Evolutionary conservation across 2,113 vertebrate species (phyloP), one percentile per base, ranked within the genome.

Genomic region (Engraulis encrasicolus): DNA sequence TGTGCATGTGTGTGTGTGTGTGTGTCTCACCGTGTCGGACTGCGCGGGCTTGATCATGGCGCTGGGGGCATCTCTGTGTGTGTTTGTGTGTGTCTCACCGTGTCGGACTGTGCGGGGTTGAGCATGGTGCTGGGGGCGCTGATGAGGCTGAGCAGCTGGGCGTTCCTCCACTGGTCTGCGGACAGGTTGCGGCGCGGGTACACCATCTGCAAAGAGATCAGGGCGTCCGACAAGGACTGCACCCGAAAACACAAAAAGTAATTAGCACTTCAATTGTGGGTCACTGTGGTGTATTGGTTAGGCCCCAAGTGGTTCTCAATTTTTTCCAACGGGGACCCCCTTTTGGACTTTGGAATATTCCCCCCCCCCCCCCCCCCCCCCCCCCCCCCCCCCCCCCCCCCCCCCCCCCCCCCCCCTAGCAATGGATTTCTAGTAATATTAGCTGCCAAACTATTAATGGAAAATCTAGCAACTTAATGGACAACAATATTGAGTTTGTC

Each of bases 101-200:
- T 99, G 90, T 99, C 98, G 0, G 98, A 99, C 89, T 99, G 98
- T 19, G 98, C 98, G 6, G 98, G 98, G 85, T 99, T 99, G 38
- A 99, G 96, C 98, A 99, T 99, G 88, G 98, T 99, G 86, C 97
- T 99, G 54, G 98, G 98, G 50, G 98, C 98, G 38, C 97, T 98
- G 94, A 99, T 99, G 82, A 99, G 97, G 66, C 97, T 98, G 86
- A 99, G 93, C 84, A 99, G 95, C 85, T 99, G 98, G 84, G 98
- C 98, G 2, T 99, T 99, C 91, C 98, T 97, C 98, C 98, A 99
- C 88, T 99, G 98, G 90, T 99, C 98, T 78, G 98, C 98, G 2
- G 98, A 99, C 89, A 99, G 96, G 88, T 99, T 99, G 88, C 98
- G 96, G 91, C 98, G 92, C 84, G 98, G 98, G 91, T 99, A 99